Conservation (phyloP, 2,888 invertebrate species). For the Xestia xanthographa region DNA sequence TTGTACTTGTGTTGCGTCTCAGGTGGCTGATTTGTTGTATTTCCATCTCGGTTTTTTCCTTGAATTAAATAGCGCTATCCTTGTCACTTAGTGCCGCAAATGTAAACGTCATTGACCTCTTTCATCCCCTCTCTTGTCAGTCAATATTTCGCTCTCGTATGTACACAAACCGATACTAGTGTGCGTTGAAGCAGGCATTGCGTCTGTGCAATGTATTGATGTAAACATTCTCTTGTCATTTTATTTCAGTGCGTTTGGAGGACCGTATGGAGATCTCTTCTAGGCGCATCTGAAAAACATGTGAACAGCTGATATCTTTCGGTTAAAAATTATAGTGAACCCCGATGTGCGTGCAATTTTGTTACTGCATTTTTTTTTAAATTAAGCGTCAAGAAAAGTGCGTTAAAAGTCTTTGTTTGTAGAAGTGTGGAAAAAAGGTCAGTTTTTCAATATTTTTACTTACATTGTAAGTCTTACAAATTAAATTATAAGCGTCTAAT, state of each 20-base stretch:
- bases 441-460: constrained; percentile 51
- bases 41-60: constrained; percentile 69
- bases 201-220: constrained; percentile 85
- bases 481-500: not conserved
- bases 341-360: constrained; percentile 65
- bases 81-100: constrained; percentile 69
- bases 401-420: constrained; percentile 65
- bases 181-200: constrained; percentile 77
- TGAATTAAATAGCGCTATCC: constrained; percentile 61
- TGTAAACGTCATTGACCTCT: constrained; percentile 85
- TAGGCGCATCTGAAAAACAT: constrained; percentile 77
- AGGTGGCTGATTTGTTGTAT: constrained; percentile 75
- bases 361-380: constrained; percentile 38
- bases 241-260: constrained; percentile 86
- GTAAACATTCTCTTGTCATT: constrained; percentile 88
- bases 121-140: constrained; percentile 77
- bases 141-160: constrained; percentile 77
- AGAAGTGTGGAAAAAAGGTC: constrained; percentile 63
- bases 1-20: constrained; percentile 40
- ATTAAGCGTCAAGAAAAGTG: constrained; percentile 65
- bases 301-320: constrained; percentile 83
- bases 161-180: constrained; percentile 69
- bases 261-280: constrained; percentile 78
- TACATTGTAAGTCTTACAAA: constrained; percentile 13
- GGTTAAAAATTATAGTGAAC: constrained; percentile 66